Evolutionary conservation across 1,140 invertebrate species (phyloP).

Genomic region (Drusus annulatus): DNA sequence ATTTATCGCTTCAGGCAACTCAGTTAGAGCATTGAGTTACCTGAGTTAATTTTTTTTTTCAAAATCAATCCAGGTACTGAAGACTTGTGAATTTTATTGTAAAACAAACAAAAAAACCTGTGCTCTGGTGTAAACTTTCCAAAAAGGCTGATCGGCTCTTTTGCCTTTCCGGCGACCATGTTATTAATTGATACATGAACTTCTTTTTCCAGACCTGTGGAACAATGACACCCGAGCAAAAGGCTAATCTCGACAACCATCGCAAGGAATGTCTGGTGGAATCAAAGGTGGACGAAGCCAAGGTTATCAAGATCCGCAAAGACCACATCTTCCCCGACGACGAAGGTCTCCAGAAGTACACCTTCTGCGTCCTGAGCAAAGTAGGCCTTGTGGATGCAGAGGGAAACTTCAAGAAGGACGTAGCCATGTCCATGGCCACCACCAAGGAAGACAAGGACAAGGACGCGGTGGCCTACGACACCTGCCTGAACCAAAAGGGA

Average conservation of each 20-base stretch:
- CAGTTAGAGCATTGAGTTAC: too few species aligned
- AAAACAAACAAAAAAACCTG: too few species aligned
- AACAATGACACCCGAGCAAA: slow-evolving; percentile 33
- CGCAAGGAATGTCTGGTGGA: slow-evolving; percentile 43
- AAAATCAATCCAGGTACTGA: too few species aligned
- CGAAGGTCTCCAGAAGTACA: slow-evolving; percentile 56
- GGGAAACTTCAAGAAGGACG: slow-evolving; percentile 59
- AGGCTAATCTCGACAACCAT: slow-evolving; percentile 32
- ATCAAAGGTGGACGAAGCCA: slow-evolving; percentile 54
- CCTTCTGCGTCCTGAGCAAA: slow-evolving; percentile 60
- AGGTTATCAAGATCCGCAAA: slow-evolving; percentile 53
- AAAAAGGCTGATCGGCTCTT: too few species aligned
- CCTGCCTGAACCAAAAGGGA: slow-evolving; percentile 55
- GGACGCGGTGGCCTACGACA: slow-evolving; percentile 55
- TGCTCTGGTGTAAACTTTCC: too few species aligned
- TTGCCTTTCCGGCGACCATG: too few species aligned
- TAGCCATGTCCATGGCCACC: slow-evolving; percentile 56
- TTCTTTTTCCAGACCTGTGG: not conserved
- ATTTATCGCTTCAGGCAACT: too few species aligned
- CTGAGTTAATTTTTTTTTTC: too few species aligned
- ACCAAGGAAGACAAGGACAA: slow-evolving; percentile 51
- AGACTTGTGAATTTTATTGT: too few species aligned
- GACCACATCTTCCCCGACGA: slow-evolving; percentile 58
- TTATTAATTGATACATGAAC: not conserved
- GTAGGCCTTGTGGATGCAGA: slow-evolving; percentile 59